Conservation (phyloP, 2,797 vertebrate species). For the Lagorchestes hirsutus region DNA sequence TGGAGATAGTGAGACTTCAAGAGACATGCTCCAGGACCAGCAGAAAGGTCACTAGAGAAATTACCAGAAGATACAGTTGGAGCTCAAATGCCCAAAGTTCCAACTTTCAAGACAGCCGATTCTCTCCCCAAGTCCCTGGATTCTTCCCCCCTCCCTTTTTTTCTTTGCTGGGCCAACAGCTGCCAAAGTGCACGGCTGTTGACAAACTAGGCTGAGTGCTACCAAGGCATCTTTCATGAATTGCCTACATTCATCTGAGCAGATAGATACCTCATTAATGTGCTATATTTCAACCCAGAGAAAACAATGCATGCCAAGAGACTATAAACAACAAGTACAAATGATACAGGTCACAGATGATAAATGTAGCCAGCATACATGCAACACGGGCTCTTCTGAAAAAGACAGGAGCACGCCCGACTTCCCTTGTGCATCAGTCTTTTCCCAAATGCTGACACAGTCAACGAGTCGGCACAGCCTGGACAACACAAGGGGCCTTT, state of each 20-base stretch:
- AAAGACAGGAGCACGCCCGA: constrained; percentile 36
- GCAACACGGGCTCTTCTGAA: constrained; percentile 59
- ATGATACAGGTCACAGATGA: constrained; percentile 85
- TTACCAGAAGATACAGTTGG: background rate
- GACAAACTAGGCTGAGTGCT: constrained; percentile 83
- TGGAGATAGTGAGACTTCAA: background rate
- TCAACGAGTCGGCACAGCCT: constrained; percentile 44
- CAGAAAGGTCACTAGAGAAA: background rate
- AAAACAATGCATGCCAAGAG: constrained; percentile 84
- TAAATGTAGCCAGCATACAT: constrained; percentile 78
- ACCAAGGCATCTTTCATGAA: constrained; percentile 80
- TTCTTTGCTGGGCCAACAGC: constrained; percentile 67
- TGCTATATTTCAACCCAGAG: constrained; percentile 83
- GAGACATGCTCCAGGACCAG: background rate
- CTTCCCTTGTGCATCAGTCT: constrained; percentile 71
- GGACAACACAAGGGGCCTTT: background rate
- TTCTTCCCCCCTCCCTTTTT: constrained; percentile 40
- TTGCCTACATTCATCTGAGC: constrained; percentile 75
- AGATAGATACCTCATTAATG: constrained; percentile 86
- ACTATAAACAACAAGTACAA: constrained; percentile 85
- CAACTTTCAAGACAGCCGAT: rapidly evolving
- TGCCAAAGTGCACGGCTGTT: constrained; percentile 79
- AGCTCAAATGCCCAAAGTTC: background rate
- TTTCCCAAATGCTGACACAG: constrained; percentile 71
- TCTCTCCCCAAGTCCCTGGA: constrained; percentile 6